These are phyloP conservation scores for Tolypeutes matacus DNA, from an alignment of 2,797 vertebrate species.

Conservation along the genomic window DNA sequence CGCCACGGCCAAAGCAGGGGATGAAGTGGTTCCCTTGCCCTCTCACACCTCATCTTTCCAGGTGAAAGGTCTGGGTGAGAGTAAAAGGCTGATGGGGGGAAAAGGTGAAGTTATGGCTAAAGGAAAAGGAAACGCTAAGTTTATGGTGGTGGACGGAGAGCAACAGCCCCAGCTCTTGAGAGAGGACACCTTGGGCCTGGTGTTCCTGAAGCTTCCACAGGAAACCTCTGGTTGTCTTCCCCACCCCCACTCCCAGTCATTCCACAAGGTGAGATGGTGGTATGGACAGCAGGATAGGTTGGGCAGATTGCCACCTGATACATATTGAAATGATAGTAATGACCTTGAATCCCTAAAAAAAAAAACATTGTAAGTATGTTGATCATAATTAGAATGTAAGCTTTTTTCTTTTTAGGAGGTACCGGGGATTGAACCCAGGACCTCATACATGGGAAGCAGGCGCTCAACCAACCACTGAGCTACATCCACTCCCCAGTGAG, in stretches of 20 bases:
- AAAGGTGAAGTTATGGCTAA: neutral
- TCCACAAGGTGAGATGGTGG: neutral
- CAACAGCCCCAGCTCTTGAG: too few species aligned
- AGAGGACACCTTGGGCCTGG: neutral
- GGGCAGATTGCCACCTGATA: neutral
- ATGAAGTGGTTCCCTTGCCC: neutral
- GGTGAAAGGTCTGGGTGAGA: neutral
- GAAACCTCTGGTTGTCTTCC: neutral
- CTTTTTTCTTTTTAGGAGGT: too few species aligned
- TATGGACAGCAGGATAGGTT: neutral
- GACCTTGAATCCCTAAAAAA: too few species aligned
- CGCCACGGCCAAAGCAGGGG: neutral
- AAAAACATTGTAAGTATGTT: too few species aligned
- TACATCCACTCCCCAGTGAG: too few species aligned
- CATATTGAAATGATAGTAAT: too few species aligned
- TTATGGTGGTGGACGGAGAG: neutral
- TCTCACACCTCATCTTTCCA: neutral
- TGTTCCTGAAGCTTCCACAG: neutral
- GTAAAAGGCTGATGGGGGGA: neutral
- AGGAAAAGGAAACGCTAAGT: neutral
- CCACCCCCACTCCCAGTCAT: neutral
- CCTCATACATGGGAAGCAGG: too few species aligned
- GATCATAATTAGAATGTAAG: too few species aligned
- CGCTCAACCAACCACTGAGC: too few species aligned
- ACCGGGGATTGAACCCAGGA: too few species aligned